These are phyloP conservation scores for Lindbergichthys nudifrons DNA, from an alignment of 2,797 vertebrate species.

Conservation along the genomic window DNA sequence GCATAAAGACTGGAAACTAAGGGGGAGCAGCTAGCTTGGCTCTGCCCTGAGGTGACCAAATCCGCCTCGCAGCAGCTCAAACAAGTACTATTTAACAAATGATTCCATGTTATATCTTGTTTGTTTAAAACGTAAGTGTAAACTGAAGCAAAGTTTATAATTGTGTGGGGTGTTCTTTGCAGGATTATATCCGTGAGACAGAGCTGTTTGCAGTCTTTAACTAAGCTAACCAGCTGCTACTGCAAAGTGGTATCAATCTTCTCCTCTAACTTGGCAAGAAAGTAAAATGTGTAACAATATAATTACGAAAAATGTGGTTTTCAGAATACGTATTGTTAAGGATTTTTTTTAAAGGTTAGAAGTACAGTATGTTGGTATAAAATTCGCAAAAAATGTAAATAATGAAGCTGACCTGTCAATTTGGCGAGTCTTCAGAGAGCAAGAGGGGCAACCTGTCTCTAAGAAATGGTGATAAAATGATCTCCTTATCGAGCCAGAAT, in stretches of 20 bases:
- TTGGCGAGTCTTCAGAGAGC: background rate
- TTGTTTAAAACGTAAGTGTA: background rate
- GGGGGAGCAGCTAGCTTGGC: background rate
- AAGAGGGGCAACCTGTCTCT: background rate
- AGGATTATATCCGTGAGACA: background rate
- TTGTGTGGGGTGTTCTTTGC: too few species aligned
- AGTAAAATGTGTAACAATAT: background rate
- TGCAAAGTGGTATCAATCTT: background rate
- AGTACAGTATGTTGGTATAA: too few species aligned
- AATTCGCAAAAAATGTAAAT: background rate
- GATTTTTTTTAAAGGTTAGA: background rate
- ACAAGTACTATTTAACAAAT: background rate
- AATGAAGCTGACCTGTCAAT: slow-evolving; percentile 14
- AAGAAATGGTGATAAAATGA: too few species aligned
- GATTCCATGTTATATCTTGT: background rate
- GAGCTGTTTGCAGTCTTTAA: background rate
- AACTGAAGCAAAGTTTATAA: background rate
- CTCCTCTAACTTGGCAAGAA: background rate
- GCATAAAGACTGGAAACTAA: background rate
- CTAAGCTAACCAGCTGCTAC: background rate
- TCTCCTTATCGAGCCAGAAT: too few species aligned
- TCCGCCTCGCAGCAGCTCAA: background rate
- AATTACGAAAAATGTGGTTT: background rate
- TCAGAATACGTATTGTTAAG: background rate
- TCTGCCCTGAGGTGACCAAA: background rate